Percentiles rank a stretch among this genome's conserved stretches.
Evolutionary conservation across 2,888 invertebrate genomes (phyloP).

Genomic region (Polymixis lichenea): DNA sequence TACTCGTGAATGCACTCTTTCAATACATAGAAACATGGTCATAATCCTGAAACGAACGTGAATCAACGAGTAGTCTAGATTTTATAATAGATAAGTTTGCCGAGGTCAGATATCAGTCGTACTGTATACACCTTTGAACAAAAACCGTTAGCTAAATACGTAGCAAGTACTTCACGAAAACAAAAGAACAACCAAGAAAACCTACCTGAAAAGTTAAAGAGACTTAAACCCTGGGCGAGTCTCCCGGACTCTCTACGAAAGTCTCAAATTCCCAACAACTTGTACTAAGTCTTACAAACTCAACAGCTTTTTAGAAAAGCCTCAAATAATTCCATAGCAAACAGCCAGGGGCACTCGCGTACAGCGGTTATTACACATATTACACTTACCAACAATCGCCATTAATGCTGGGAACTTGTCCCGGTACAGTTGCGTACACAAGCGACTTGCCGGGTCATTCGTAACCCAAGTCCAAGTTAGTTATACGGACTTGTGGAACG

Average conservation of each 20-base stretch:
- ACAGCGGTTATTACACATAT: constrained; percentile 83
- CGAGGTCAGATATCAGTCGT: not conserved
- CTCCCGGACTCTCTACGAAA: not conserved
- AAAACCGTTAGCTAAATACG: not conserved
- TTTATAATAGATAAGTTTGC: not conserved
- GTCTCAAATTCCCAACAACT: constrained; percentile 3
- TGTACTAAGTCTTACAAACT: constrained; percentile 5
- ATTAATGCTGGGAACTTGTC: constrained; percentile 82
- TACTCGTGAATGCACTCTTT: not conserved
- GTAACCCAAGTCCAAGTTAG: constrained; percentile 71
- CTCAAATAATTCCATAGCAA: constrained; percentile 49
- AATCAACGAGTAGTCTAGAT: constrained; percentile 2
- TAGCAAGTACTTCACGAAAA: not conserved
- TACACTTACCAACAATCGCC: constrained; percentile 87
- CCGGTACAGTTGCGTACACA: constrained; percentile 84
- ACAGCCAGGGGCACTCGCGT: constrained; percentile 50
- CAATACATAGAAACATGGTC: not conserved
- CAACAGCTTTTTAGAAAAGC: constrained; percentile 50
- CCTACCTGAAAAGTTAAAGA: not conserved
- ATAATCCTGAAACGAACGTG: not conserved
- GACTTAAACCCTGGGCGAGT: too few species aligned
- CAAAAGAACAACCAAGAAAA: not conserved
- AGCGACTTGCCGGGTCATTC: constrained; percentile 81
- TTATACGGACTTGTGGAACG: constrained; percentile 49
- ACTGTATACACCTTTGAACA: not conserved